Percentiles rank a stretch among this genome's conserved stretches.
phyloP scores from a whole-genome alignment of 53 echinoderm and acorn worm species.

The Luidia sarsii region DNA sequence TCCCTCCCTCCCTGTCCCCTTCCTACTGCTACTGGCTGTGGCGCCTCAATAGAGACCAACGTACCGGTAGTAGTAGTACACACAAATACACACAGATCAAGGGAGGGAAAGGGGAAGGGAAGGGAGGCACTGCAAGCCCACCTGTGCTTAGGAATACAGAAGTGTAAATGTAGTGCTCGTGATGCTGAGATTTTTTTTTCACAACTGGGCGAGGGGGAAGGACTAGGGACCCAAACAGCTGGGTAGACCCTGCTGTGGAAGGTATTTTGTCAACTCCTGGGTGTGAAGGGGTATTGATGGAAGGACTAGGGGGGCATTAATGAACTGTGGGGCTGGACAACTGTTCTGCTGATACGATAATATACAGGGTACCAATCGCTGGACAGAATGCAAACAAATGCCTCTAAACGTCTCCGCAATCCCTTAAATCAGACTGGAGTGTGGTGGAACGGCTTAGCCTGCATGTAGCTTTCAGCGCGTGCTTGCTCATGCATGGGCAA shows the following conservation, averaged over 20 bases:
- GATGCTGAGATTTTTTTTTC: conserved; percentile 3
- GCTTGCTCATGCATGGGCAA: too few relatives aligned
- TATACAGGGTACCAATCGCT: not conserved
- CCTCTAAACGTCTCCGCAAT: not conserved
- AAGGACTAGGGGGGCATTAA: conserved; percentile 37
- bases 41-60: too few relatives aligned
- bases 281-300: conserved; percentile 53
- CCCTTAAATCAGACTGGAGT: too few relatives aligned
- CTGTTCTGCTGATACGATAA: conserved; percentile 27
- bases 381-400: not conserved
- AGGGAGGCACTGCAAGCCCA: conserved; percentile 18
- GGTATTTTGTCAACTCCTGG: conserved; percentile 43
- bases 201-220: too few relatives aligned
- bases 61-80: too few relatives aligned
- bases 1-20: too few relatives aligned
- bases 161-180: conserved; percentile 41
- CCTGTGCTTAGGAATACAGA: conserved; percentile 43
- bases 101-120: too few relatives aligned
- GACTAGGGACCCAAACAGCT: not conserved
- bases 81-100: conserved; percentile 6
- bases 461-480: too few relatives aligned
- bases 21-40: too few relatives aligned
- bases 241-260: too few relatives aligned
- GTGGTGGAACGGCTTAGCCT: too few relatives aligned
- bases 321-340: conserved; percentile 33